These are phyloP conservation scores for Ormyrus rosae DNA, from an alignment of 2,888 invertebrate genomes.

Conservation along the genomic window DNA sequence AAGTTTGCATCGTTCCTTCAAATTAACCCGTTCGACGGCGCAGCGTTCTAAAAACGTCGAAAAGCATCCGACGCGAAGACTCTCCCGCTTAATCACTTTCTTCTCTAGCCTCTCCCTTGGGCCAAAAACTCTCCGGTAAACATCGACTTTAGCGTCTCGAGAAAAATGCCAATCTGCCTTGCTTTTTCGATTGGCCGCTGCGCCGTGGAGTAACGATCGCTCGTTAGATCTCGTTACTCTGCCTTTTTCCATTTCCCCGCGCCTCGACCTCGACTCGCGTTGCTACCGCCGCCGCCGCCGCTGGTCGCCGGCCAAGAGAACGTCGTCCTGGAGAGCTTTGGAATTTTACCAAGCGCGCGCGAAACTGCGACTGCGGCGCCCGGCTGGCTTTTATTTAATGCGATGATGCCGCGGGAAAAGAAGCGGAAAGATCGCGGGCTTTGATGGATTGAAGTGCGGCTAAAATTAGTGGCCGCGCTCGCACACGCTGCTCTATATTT, in stretches of 20 bases:
- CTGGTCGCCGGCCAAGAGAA: constrained; percentile 39
- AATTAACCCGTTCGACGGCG: too few relatives aligned
- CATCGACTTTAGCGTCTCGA: too few relatives aligned
- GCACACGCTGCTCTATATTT: not conserved
- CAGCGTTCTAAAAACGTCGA: too few relatives aligned
- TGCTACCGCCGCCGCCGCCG: not conserved
- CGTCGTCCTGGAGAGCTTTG: constrained; percentile 32
- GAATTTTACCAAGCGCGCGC: constrained; percentile 46
- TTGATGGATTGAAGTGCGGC: constrained; percentile 46
- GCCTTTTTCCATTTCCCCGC: too few relatives aligned
- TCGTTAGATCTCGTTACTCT: not conserved
- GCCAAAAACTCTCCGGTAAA: too few relatives aligned
- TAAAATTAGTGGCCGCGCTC: constrained; percentile 36
- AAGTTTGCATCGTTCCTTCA: too few relatives aligned
- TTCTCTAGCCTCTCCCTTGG: too few relatives aligned
- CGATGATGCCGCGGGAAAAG: constrained; percentile 39
- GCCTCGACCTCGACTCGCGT: not conserved
- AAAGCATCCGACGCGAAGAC: too few relatives aligned
- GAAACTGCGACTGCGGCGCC: constrained; percentile 21
- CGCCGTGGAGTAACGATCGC: not conserved
- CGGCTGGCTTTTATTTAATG: constrained; percentile 43
- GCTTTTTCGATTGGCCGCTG: too few relatives aligned
- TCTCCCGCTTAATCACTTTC: too few relatives aligned
- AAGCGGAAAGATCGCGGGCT: constrained; percentile 11
- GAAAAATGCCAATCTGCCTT: too few relatives aligned